Evolutionary conservation across 2,113 vertebrate genomes (phyloP), one percentile per base, ranked within the genome.

Genomic region (Sardina pilchardus): DNA sequence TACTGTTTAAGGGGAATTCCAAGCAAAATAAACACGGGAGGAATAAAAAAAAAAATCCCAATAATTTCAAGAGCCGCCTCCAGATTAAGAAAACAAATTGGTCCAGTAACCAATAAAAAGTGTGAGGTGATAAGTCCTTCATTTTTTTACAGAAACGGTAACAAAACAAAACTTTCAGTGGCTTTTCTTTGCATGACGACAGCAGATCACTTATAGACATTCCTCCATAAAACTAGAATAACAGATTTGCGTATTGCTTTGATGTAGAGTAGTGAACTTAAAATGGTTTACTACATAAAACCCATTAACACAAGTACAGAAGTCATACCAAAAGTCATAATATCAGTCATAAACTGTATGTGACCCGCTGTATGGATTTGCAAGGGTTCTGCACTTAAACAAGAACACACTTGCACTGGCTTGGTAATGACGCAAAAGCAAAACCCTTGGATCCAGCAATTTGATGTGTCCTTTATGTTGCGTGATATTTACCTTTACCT

Each of bases 401-500:
- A 56, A 24, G 19, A 24, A 24, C 21, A 21, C 67, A 75, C 2
- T 75, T 36, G 34, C 26, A 36, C 3, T 16, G 67, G 14, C 0
- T 36, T 75, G 67, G 34, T 12, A 36, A 17, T 36, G 30, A 75
- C 3, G 16, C 30, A 3, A 75, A 10, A 26, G 63, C 8, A 2
- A 59, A 24, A 63, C 21, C 59, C 4, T 71, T 5, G 7, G 10
- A 47, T 9, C 21, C 6, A n/a, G 42, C 24, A 42, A 6, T 34
- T 82, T 82, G 45, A n/a, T 4, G 56, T 53, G 26, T 50, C 48
- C 48, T 50, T 30, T 12, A 16, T 34, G 21, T 42, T 1, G 19
- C 56, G 80, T 71, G 36, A 91, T 86, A 93, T 95, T 94, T 89
- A 99, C 98, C 97, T 97, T 99, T 89, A 99, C 97, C 91, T 99